These are phyloP conservation scores for Chydorus sphaericus DNA, from an alignment of 2,888 invertebrate species.

Conservation along the genomic window DNA sequence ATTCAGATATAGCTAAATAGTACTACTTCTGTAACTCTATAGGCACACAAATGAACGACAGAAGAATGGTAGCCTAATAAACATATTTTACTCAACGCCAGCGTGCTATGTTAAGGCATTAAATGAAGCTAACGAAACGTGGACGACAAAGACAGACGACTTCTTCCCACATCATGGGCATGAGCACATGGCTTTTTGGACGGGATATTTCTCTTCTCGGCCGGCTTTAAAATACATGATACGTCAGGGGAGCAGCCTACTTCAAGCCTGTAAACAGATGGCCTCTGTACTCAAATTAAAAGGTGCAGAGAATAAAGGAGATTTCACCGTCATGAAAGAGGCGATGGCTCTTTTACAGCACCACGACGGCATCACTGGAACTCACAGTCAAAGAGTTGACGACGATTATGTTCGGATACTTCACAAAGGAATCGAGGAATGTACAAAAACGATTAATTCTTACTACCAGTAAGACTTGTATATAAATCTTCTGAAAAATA, in stretches of 20 bases:
- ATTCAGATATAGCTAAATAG: too few species aligned
- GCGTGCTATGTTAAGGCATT: conserved; percentile 69
- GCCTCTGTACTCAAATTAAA: conserved; percentile 40
- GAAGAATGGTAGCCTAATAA: conserved; percentile 10
- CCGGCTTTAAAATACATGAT: conserved; percentile 66
- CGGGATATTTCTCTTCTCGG: conserved; percentile 74
- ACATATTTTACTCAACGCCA: conserved; percentile 61
- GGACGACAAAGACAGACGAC: conserved; percentile 63
- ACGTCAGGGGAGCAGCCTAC: conserved; percentile 52
- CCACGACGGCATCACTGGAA: conserved; percentile 81
- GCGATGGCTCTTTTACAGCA: conserved; percentile 49
- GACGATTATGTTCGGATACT: conserved; percentile 70
- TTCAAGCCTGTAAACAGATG: conserved; percentile 64
- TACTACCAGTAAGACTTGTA: conserved; percentile 46
- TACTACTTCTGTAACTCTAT: too few species aligned
- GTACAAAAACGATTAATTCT: conserved; percentile 37
- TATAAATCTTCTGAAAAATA: too few species aligned
- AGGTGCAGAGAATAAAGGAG: conserved; percentile 37
- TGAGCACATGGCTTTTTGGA: conserved; percentile 78
- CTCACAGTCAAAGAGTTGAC: conserved; percentile 74
- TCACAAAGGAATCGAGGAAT: conserved; percentile 46
- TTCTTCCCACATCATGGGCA: conserved; percentile 88
- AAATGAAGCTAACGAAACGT: conserved; percentile 47
- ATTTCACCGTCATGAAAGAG: conserved; percentile 33
- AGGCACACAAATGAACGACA: conserved; percentile 17